A percentile compares a stretch with the other conserved stretches of the same genome.
These are phyloP conservation scores for Oenanthe melanoleuca DNA, from an alignment of 2,113 vertebrate species.

Conservation along the genomic window DNA sequence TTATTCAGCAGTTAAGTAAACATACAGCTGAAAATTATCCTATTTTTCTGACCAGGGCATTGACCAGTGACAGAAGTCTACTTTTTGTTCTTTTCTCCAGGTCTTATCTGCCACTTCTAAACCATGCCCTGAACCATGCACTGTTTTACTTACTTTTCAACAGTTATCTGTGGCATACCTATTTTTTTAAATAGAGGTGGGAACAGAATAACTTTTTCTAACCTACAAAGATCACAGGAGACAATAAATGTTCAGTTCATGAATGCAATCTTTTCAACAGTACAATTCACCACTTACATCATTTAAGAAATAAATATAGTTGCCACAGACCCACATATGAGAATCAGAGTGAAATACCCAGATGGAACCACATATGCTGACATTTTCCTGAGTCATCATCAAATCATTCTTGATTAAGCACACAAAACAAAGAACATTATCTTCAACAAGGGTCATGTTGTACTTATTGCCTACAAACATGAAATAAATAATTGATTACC, in stretches of 20 bases:
- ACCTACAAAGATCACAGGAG: background rate
- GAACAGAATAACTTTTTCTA: background rate
- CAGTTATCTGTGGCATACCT: background rate
- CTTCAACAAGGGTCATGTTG: background rate
- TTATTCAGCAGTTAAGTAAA: background rate
- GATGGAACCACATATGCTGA: slow-evolving; percentile 50
- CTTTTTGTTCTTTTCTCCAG: background rate
- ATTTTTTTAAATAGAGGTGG: background rate
- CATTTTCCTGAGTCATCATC: slow-evolving; percentile 13
- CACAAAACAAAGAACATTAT: background rate
- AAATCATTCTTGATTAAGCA: background rate
- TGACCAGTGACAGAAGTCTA: background rate
- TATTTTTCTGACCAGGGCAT: background rate
- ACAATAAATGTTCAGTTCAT: background rate
- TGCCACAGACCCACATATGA: background rate
- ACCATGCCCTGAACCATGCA: background rate
- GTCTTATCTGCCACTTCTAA: background rate
- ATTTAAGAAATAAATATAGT: slow-evolving; percentile 22
- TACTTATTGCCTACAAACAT: background rate
- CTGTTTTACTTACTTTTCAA: background rate
- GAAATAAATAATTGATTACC: background rate
- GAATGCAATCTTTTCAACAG: background rate
- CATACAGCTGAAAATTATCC: background rate
- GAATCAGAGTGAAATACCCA: slow-evolving; percentile 33
- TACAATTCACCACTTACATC: background rate